Percentiles rank a stretch among this genome's conserved stretches.
Conservation (phyloP, 2,797 vertebrate species). For the Avahi laniger region DNA sequence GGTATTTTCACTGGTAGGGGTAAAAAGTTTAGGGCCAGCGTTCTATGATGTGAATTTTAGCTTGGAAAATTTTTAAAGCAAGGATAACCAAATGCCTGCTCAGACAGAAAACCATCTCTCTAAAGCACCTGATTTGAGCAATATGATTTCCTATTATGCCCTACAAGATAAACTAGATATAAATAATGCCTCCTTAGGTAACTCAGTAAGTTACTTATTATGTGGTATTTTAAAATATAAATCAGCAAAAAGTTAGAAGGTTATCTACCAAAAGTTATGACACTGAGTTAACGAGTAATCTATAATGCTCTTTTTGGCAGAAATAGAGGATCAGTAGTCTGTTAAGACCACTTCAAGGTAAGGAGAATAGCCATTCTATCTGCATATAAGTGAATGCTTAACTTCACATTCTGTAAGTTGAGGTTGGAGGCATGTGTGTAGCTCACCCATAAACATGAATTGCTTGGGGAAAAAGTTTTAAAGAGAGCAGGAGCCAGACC, state of each 20-base stretch:
- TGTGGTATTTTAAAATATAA: slow-evolving; percentile 29
- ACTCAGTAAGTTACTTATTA: neutral
- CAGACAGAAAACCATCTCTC: slow-evolving; percentile 1
- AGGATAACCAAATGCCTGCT: neutral
- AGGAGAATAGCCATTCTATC: neutral
- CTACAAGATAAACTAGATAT: slow-evolving; percentile 11
- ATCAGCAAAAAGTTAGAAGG: neutral
- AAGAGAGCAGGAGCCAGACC: neutral
- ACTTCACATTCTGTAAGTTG: neutral
- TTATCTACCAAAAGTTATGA: neutral
- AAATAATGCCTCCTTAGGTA: neutral
- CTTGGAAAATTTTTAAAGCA: slow-evolving; percentile 27
- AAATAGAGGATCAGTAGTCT: neutral
- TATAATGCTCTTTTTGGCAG: neutral
- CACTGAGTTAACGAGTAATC: neutral
- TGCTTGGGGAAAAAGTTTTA: neutral
- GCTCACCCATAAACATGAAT: neutral
- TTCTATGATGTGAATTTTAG: slow-evolving; percentile 5
- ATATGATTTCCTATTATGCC: neutral
- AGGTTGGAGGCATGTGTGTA: neutral
- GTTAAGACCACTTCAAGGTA: neutral
- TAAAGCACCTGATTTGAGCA: slow-evolving; percentile 3
- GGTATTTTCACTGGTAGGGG: neutral
- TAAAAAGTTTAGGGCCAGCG: neutral
- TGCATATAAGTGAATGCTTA: neutral